Base-by-base conservation (phyloP, 2,113 vertebrate species). In the Phalacrocorax carbo region DNA sequence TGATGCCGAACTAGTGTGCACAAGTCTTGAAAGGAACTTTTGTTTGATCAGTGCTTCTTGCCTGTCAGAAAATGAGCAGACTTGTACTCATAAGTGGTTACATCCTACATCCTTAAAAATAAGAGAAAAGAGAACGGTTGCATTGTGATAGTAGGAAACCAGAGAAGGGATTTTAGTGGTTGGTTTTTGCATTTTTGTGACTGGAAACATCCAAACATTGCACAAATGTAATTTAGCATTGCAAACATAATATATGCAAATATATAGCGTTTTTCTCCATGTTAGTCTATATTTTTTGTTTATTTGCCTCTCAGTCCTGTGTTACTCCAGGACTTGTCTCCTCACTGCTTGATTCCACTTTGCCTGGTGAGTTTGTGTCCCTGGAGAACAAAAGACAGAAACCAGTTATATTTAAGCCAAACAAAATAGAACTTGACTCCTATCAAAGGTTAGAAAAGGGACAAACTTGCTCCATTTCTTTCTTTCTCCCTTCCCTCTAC, bases 11-110 rank as follows among this genome's bases (percentile, higher is more conserved):
- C 84, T 60, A 93, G 86, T 55, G 36, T 48, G 48, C 57, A 58
- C 90, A 95, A 54, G 80, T 61, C 95, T 79, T 80, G 72, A 89
- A 97, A 93, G 60, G 49, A 73, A 52, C 65, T 89, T 44, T 49
- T 87, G 90, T 90, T 88, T 86, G 62, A 83, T 92, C 86, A 27
- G 21, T 89, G 38, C n/a, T 87, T 57, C 58, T 95, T 94, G 82
- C 78, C 91, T 86, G 55, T 72, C 89, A 82, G 86, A 82, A 95
- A 95, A 87, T 1, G 7, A 87, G 62, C 66, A 82, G 76, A 79
- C 66, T 87, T 94, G 82, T 93, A 95, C 96, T 95, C 73, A 20
- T 94, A 82, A 95, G 42, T 89, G 88, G 89, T 97, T 95, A 90
- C 16, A 95, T 92, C 94, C 86, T 90, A 61, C 65, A 7, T 82